Evolutionary conservation across 2,113 vertebrate species (phyloP).

Genomic region (Grantiella picta): DNA sequence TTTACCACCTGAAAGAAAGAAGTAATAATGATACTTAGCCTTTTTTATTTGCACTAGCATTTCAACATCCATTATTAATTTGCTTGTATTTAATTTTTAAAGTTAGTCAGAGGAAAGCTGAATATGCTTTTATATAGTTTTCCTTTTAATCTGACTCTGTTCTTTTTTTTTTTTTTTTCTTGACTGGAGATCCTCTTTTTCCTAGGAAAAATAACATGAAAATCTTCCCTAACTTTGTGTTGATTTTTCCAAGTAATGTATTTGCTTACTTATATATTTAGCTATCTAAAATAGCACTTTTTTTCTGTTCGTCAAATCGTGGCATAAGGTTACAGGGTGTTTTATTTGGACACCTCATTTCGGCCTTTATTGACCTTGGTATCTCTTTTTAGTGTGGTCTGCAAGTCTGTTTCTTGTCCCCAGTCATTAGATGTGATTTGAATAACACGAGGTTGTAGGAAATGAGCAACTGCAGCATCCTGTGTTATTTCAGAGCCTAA

Average conservation of each 20-base stretch:
- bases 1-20: constrained; percentile 88
- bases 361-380: background rate
- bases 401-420: background rate
- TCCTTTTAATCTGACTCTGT: background rate
- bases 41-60: background rate
- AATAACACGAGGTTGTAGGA: background rate
- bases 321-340: background rate
- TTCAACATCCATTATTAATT: background rate
- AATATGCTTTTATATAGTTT: background rate
- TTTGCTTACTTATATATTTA: background rate
- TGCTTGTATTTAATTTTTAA: background rate
- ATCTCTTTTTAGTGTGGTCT: background rate
- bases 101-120: background rate
- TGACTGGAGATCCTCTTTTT: background rate
- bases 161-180: background rate
- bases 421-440: background rate
- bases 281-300: background rate
- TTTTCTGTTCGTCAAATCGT: background rate
- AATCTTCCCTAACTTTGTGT: background rate
- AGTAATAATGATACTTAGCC: background rate
- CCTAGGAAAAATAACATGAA: background rate
- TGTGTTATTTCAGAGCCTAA: background rate
- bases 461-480: background rate
- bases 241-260: background rate
- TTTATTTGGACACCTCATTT: background rate